Base-by-base conservation (phyloP, 2,113 vertebrate genomes). In the Crotophaga sulcirostris region DNA sequence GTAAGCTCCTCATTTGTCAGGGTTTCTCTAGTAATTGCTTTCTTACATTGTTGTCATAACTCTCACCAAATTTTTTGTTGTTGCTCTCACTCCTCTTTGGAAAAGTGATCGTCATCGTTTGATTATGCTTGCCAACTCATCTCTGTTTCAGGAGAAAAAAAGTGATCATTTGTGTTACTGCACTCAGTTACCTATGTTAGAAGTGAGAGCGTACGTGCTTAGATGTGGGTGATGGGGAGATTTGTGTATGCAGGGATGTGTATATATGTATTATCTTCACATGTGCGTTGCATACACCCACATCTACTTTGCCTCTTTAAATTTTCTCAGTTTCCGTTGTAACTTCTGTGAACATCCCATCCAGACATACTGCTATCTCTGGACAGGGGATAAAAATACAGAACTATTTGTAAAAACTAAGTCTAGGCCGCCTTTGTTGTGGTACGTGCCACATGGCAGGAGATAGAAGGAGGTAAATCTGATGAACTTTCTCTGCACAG, bases 101-200 rank as follows among this genome's bases (percentile, higher is more conserved):
- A 84, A 87, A 83, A 95, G 87, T 77, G 54, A 62, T 80, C 23
- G 23, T 44, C 16, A 78, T 85, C 45, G 79, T 83, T 84, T 94
- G 68, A 85, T 89, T 91, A 75, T 33, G 12, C 72, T 95, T 96
- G 60, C 55, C 49, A 87, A 62, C 77, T 97, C 36, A 91, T 95
- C 95, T 96, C 56, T 75, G 76, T 76, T 96, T 92, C 90, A 76
- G 73, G 70, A 55, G 73, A 13, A 81, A 83, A 94, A 67, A 77
- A 80, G 59, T 7, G 23, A 73, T 93, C 8, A 18, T 82, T 81
- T 91, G 33, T 12, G 3, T 52, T 70, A 23, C 28, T 51, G 36
- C 52, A 49, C 21, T 79, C 62, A 64, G 7, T 67, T 87, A 55
- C 67, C 68, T 70, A 0, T 14, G 26, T 73, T 58, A 12, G 26